These are phyloP conservation scores for Amphiprion percula DNA, from an alignment of 2,113 vertebrate species.

Conservation along the genomic window DNA sequence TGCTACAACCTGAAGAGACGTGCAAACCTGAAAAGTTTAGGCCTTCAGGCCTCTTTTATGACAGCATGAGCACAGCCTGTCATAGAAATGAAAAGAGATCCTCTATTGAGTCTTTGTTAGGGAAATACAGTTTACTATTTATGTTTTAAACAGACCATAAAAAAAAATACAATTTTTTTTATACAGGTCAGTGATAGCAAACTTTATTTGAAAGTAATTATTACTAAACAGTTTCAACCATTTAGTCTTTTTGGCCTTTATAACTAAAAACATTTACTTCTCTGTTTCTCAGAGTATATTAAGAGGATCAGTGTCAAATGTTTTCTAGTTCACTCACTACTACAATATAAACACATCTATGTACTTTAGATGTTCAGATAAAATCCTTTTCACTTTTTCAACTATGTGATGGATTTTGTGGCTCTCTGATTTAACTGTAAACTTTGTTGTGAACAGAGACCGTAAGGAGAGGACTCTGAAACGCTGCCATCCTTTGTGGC, in stretches of 20 bases:
- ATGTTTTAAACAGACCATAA: not conserved
- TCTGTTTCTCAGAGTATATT: not conserved
- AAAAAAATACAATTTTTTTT: not conserved
- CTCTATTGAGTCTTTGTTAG: not conserved
- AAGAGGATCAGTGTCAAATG: not conserved
- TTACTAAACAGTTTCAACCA: not conserved
- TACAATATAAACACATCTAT: not conserved
- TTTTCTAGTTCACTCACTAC: not conserved
- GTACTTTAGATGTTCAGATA: not conserved
- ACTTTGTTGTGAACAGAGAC: constrained; percentile 54
- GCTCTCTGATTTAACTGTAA: constrained; percentile 31
- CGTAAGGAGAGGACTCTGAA: constrained; percentile 58
- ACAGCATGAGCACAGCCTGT: not conserved
- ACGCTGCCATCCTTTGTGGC: constrained; percentile 79
- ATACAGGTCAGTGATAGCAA: not conserved
- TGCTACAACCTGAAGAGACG: not conserved
- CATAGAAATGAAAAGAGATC: not conserved
- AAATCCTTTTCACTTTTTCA: not conserved
- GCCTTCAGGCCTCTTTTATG: constrained; percentile 44
- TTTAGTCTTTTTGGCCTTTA: not conserved
- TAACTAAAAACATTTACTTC: constrained; percentile 8
- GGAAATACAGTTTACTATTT: not conserved
- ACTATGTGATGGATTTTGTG: constrained; percentile 10
- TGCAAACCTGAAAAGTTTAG: constrained; percentile 34
- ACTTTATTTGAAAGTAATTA: constrained; percentile 8